Conservation (phyloP, 2,797 vertebrate species). For the Psittacula echo region DNA sequence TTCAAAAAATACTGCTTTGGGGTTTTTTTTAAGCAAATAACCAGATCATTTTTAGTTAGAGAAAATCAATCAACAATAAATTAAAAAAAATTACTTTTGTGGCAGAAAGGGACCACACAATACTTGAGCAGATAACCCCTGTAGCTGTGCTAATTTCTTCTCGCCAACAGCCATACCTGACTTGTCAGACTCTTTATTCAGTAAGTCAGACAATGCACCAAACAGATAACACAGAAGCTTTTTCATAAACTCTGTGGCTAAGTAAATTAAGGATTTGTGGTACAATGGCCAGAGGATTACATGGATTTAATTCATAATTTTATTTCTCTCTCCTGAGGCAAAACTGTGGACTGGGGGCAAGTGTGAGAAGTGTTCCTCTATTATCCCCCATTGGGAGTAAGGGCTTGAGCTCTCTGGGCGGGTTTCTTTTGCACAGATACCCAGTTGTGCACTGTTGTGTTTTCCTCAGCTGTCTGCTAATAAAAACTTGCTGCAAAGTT, state of each 20-base stretch:
- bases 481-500: neutral
- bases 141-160: neutral
- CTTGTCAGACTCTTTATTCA: neutral
- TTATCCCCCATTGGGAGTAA: accelerated
- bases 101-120: neutral
- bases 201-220: neutral
- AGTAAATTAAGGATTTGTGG: neutral
- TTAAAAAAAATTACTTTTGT: neutral
- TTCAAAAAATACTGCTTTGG: neutral
- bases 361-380: neutral
- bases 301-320: neutral
- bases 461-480: neutral
- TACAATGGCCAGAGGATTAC: neutral
- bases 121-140: neutral
- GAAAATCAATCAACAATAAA: neutral
- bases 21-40: neutral
- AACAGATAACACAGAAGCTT: neutral
- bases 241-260: neutral
- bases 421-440: neutral
- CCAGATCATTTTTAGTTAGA: neutral
- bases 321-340: neutral
- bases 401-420: accelerated
- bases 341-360: neutral
- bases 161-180: neutral
- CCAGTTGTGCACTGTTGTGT: neutral